phyloP scores from a whole-genome alignment of 2,113 vertebrate species.

The Centropus unirufus region DNA sequence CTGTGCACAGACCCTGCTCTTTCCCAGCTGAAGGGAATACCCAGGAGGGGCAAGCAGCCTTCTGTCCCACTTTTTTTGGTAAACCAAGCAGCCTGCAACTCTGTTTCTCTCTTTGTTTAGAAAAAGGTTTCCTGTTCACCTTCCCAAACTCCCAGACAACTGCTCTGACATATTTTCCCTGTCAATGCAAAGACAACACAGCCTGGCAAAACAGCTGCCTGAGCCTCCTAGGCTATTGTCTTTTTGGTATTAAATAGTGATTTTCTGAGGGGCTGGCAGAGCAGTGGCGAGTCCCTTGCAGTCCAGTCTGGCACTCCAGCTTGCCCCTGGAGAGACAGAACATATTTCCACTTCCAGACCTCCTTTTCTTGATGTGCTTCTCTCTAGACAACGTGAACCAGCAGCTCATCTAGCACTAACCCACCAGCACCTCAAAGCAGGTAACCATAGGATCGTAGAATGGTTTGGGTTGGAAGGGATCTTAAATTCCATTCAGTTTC shows the following conservation, averaged over 20 bases:
- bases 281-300: rapidly evolving
- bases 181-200: conserved; percentile 60
- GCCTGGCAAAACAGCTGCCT: conserved; percentile 56
- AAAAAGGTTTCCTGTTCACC: conserved; percentile 7
- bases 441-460: too few species aligned
- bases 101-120: not conserved
- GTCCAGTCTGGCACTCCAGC: not conserved
- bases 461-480: too few species aligned
- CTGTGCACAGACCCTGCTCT: not conserved
- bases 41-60: rapidly evolving
- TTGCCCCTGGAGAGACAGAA: not conserved
- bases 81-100: not conserved
- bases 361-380: not conserved
- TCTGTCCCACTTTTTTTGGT: not conserved
- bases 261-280: not conserved
- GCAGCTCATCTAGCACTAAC: not conserved
- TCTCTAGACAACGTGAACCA: not conserved
- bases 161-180: conserved; percentile 54
- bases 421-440: not conserved
- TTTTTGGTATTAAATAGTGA: not conserved
- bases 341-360: not conserved
- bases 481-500: too few species aligned
- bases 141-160: conserved; percentile 29
- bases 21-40: not conserved
- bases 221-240: not conserved